Conservation (phyloP, 2,113 vertebrate species). For the Circaetus cinerascens region DNA sequence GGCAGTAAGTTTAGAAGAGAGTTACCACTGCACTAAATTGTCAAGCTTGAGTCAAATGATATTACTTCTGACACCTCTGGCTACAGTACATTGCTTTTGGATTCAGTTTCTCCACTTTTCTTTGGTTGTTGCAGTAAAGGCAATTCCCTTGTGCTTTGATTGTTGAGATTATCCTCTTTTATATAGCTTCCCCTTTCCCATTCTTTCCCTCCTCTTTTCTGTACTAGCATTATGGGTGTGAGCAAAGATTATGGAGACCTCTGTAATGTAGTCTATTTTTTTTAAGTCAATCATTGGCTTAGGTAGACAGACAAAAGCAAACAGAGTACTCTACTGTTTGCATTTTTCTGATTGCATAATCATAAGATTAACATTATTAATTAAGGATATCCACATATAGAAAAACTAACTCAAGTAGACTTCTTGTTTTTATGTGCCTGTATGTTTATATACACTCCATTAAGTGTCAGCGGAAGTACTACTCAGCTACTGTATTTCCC, state of each 20-base stretch:
- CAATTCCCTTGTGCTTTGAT: conserved; percentile 9
- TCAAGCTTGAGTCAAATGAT: neutral
- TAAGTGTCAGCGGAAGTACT: neutral
- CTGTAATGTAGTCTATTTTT: neutral
- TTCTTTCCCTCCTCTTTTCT: neutral
- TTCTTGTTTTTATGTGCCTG: neutral
- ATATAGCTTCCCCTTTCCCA: neutral
- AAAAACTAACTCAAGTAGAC: neutral
- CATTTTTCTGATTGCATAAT: neutral
- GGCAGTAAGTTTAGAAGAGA: conserved; percentile 35
- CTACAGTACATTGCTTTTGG: neutral
- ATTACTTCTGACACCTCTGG: neutral
- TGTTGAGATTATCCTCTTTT: neutral
- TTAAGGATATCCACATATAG: neutral
- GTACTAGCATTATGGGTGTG: neutral
- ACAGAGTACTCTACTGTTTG: neutral
- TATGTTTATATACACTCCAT: neutral
- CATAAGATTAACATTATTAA: neutral
- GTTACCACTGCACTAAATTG: neutral
- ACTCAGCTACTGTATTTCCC: neutral
- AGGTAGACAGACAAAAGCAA: neutral
- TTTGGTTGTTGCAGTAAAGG: neutral
- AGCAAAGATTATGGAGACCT: neutral
- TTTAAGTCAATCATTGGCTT: neutral
- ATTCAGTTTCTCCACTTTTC: conserved; percentile 18